Evolutionary conservation across 2,888 invertebrate species (phyloP), one percentile per base, ranked within the genome.

Genomic region (Lochmaea crataegi): DNA sequence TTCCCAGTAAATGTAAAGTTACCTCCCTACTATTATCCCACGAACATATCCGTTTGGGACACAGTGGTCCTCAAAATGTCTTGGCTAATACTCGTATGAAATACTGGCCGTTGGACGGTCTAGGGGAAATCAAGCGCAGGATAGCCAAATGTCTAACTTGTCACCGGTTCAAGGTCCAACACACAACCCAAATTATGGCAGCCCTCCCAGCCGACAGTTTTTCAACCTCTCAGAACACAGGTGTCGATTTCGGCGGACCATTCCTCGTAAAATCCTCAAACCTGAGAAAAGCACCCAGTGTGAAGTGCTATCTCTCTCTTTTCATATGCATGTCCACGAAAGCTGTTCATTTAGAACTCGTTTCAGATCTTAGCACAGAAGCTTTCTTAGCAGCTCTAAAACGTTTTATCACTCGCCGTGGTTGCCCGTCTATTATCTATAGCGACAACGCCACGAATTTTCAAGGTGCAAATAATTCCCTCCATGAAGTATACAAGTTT

Each of bases 101-200:
- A 57, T 77, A 66, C 38, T 77, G 77, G 74, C 75, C 77, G 0
- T 42, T 76, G 12, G 38, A 72, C 65, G 71, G 67, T n/a, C 64
- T 74, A 12, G 10, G 32, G 18, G 68, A 74, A 72, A 51, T 65
- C 6, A 65, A 65, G 48, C 42, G 42, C 14, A 58, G 53, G 12
- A 67, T 53, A 12, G 9, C 11, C 11, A 56, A 57, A 16, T 56
- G 53, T 32, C 10, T n/a, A 38, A 53, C 26, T 14, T 67, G 67
- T 67, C 56, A 56, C 32, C 14, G 57, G 32, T 67, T 67, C 26
- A 42, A 48, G 12, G 65, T 48, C 45, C 16, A 65, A 48, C 14
- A 45, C 16, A 12, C 51, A 14, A 16, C 26, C 12, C 72, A 16
- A 32, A 45, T 18, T 26, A 26, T 26, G 26, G 26, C 26, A 26